phyloP scores from a whole-genome alignment of 2,888 invertebrate genomes.

The Unio pictorum region DNA sequence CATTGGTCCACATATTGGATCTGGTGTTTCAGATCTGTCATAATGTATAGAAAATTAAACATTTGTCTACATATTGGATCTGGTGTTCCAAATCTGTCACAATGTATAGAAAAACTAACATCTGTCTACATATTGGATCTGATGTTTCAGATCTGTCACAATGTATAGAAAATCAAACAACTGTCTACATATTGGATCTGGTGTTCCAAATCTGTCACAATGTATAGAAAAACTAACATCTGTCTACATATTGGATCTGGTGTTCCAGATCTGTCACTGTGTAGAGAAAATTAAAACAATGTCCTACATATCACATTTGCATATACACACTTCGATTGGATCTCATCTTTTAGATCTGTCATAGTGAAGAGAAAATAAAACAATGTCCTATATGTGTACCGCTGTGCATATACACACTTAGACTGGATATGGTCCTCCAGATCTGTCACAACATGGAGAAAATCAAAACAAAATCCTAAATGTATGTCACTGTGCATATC shows the following conservation, averaged over 20 bases:
- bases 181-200: constrained; percentile 27
- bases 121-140: neutral
- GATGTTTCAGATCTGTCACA: constrained; percentile 4
- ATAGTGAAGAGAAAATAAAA: no score
- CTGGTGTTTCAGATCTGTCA: no score
- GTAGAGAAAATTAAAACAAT: no score
- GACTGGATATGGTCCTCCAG: constrained; percentile 55
- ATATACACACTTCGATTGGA: neutral
- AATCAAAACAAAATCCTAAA: neutral
- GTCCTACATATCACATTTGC: neutral
- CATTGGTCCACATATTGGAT: neutral
- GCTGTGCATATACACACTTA: constrained; percentile 51
- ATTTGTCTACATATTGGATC: constrained; percentile 14
- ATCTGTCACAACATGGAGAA: constrained; percentile 44
- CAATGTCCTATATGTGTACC: constrained; percentile 19
- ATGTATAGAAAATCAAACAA: constrained; percentile 20
- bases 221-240: constrained; percentile 11
- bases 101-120: constrained; percentile 11
- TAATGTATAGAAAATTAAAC: no score
- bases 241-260: constrained; percentile 28
- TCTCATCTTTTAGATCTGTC: no score
- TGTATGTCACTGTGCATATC: no score
- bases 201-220: constrained; percentile 27
- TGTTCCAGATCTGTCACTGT: constrained; percentile 10
- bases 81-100: constrained; percentile 59